These are phyloP conservation scores for Netelia inedita DNA, from an alignment of 2,888 invertebrate species.

Conservation along the genomic window DNA sequence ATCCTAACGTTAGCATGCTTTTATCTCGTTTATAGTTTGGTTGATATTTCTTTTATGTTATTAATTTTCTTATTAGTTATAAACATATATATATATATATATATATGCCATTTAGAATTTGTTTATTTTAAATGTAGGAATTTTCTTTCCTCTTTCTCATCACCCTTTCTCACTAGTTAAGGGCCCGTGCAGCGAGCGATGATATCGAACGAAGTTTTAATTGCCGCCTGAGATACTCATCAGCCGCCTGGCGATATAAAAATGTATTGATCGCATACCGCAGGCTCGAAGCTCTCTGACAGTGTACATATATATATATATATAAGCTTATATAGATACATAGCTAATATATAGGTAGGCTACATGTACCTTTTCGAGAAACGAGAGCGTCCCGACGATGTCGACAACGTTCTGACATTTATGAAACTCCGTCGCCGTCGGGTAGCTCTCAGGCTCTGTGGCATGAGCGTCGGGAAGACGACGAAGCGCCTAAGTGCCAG, in stretches of 20 bases:
- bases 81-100: not conserved
- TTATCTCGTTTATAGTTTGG: not conserved
- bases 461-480: conserved; percentile 21
- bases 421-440: conserved; percentile 66
- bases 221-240: conserved; percentile 74
- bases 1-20: not conserved
- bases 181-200: conserved; percentile 24
- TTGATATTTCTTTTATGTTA: not conserved
- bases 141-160: conserved; percentile 27
- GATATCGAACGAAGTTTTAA: conserved; percentile 62
- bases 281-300: conserved; percentile 39
- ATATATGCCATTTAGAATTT: not conserved
- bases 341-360: conserved; percentile 13
- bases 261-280: conserved; percentile 65
- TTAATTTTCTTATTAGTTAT: not conserved
- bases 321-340: not conserved
- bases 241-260: conserved; percentile 72
- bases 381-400: conserved; percentile 40
- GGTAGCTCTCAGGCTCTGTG: conserved; percentile 24
- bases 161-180: not conserved
- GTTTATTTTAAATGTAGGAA: not conserved
- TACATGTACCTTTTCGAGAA: conserved; percentile 46
- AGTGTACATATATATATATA: conserved; percentile 14
- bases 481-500: conserved; percentile 49
- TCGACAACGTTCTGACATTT: conserved; percentile 66